Evolutionary conservation across 2,113 vertebrate genomes (phyloP).

Genomic region (Coturnix japonica): DNA sequence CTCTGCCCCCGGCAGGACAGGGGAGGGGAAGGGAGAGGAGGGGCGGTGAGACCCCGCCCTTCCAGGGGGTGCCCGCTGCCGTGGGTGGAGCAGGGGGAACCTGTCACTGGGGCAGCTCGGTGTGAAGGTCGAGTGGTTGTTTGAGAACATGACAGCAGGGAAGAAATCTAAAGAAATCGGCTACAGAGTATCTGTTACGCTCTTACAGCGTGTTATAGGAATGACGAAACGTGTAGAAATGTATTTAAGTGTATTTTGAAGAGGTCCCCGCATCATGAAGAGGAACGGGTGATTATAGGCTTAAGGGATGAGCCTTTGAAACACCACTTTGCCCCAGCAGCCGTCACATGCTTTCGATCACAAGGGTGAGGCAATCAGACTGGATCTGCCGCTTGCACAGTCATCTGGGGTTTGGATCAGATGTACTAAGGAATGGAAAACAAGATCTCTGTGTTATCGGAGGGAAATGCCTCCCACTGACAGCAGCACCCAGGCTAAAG

Average conservation of each 20-base stretch:
- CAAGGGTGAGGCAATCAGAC: neutral
- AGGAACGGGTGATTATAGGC: neutral
- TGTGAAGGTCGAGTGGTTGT: neutral
- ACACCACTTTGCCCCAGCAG: neutral
- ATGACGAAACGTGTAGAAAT: neutral
- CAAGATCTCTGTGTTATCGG: neutral
- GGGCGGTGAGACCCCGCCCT: neutral
- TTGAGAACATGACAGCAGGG: too few relatives aligned
- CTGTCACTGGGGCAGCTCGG: too few relatives aligned
- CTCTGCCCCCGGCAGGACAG: neutral
- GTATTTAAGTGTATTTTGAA: neutral
- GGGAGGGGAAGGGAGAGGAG: neutral
- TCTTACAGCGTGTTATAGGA: rapidly evolving
- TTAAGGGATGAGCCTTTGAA: neutral
- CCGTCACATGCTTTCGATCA: neutral
- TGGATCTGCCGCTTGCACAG: conserved; percentile 1
- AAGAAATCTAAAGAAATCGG: neutral
- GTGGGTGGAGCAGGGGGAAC: rapidly evolving
- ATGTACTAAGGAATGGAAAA: neutral
- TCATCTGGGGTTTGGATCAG: neutral
- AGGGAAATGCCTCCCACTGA: neutral
- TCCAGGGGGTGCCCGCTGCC: neutral
- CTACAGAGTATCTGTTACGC: neutral
- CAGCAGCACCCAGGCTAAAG: neutral
- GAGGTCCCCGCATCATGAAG: neutral